Conservation (phyloP, 2,888 invertebrate species). For the Sabatieria punctata region DNA sequence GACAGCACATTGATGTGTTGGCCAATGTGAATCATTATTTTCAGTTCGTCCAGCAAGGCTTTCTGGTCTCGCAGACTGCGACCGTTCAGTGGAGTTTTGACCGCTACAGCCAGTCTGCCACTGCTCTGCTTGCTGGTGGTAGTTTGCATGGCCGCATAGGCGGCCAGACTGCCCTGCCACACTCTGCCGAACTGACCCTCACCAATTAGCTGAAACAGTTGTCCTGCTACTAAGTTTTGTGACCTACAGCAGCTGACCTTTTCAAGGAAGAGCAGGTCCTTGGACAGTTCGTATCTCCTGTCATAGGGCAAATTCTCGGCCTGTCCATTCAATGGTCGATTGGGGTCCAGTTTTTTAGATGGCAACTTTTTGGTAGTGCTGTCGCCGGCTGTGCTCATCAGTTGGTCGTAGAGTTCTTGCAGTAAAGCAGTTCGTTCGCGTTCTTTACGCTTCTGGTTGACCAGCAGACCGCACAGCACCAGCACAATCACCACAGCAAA, state of each 20-base stretch:
- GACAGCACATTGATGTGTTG: conserved; percentile 87
- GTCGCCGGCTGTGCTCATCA: conserved; percentile 3
- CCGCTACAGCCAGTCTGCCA: conserved; percentile 67
- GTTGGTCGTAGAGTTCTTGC: conserved; percentile 6
- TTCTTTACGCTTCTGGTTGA: not conserved
- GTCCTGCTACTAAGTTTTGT: not conserved
- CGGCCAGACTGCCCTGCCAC: too few relatives aligned
- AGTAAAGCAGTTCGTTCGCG: not conserved
- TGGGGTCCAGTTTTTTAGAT: conserved; percentile 55
- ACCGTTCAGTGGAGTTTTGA: conserved; percentile 51
- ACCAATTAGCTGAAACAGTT: conserved; percentile 4
- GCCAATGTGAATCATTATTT: conserved; percentile 86
- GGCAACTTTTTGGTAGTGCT: not conserved
- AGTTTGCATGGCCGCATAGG: too few relatives aligned
- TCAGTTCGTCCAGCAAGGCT: conserved; percentile 74
- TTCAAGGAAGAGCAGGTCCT: conserved; percentile 64
- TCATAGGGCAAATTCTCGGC: conserved; percentile 83
- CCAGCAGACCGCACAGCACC: not conserved
- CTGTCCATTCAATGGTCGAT: conserved; percentile 73
- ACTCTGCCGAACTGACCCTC: too few relatives aligned
- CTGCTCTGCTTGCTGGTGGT: conserved; percentile 51
- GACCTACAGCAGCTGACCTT: too few relatives aligned
- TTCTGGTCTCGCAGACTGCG: conserved; percentile 45
- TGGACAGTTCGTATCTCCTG: conserved; percentile 66
- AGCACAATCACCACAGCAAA: not conserved